Evolutionary conservation across 2,888 invertebrate genomes (phyloP), one percentile per base, ranked within the genome.

Genomic region (Nemotelus nigrinus): DNA sequence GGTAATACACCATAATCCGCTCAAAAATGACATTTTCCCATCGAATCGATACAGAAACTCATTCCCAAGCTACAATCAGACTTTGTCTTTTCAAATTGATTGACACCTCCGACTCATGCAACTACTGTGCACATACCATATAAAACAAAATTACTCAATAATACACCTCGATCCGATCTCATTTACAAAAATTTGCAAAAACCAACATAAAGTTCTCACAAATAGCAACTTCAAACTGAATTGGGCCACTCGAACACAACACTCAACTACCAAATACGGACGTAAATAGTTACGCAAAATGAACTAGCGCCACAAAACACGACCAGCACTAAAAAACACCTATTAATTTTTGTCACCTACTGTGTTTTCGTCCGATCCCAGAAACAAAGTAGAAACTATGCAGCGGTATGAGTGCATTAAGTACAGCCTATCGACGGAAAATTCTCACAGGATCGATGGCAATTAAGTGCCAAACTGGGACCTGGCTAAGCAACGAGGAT

Each of bases 261-360:
- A 47, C 41, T 68, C 47, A 57, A 60, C 3, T 25, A 48, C 74
- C 74, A 48, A 48, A 60, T 48, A 74, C 25, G 74, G 74, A 47
- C 39, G 41, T n/a, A 25, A 7, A 74, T 41, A 8, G 48, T 74
- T 74, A 47, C 74, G 41, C 63, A 74, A 74, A 74, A 47, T 43
- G 25, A 74, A 60, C 74, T 63, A 60, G 41, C 41, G 53, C 48
- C 63, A 43, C 41, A 60, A 10, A 58, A 47, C 60, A 60, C 60
- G 58, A 8, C 2, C 63, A 25, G 39, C 41, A 10, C n/a, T 47
- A 39, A 58, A 47, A 63, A 60, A 47, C 39, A 48, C 60, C 74
- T 60, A 74, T 60, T 74, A 74, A 74, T 74, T 74, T 70, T 74
- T 74, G 74, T 74, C 74, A 74, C 74, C 74, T 63, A 74, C 74